These are phyloP conservation scores for Corbicula japonica DNA, from an alignment of 2,888 invertebrate species.

Conservation along the genomic window DNA sequence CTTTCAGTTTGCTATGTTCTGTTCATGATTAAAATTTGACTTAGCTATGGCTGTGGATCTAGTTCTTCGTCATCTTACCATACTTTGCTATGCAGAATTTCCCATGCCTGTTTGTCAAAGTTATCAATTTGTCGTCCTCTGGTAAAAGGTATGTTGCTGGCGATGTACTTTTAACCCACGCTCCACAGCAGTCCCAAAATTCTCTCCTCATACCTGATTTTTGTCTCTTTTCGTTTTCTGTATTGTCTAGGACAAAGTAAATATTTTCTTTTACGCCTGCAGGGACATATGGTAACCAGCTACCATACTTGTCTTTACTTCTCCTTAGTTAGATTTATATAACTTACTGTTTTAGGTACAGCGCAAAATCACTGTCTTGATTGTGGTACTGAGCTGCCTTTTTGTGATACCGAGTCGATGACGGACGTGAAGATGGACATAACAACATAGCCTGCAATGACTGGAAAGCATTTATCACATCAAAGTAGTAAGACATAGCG, in stretches of 20 bases:
- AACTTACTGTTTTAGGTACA: no score
- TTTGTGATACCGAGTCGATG: no score
- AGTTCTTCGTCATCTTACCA: not conserved
- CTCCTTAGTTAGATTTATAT: no score
- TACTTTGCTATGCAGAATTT: constrained; percentile 11
- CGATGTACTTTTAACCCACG: constrained; percentile 23
- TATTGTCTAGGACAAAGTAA: constrained; percentile 27
- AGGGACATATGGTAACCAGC: not conserved
- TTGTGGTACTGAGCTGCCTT: no score
- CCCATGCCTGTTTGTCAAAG: constrained; percentile 14
- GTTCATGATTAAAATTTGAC: constrained; percentile 6
- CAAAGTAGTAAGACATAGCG: no score
- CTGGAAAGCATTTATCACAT: no score
- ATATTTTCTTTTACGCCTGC: constrained; percentile 25
- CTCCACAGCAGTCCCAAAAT: constrained; percentile 37
- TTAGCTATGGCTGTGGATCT: constrained; percentile 17
- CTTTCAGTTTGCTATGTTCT: constrained; percentile 24
- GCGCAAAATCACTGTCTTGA: no score
- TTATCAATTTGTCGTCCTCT: constrained; percentile 7
- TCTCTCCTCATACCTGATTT: constrained; percentile 12
- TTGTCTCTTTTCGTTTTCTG: not conserved
- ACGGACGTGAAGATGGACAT: no score
- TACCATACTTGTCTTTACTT: no score
- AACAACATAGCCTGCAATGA: no score
- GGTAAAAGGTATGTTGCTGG: constrained; percentile 14